phyloP scores from a whole-genome alignment of 2,113 vertebrate species.

The Paratilapia polleni region DNA sequence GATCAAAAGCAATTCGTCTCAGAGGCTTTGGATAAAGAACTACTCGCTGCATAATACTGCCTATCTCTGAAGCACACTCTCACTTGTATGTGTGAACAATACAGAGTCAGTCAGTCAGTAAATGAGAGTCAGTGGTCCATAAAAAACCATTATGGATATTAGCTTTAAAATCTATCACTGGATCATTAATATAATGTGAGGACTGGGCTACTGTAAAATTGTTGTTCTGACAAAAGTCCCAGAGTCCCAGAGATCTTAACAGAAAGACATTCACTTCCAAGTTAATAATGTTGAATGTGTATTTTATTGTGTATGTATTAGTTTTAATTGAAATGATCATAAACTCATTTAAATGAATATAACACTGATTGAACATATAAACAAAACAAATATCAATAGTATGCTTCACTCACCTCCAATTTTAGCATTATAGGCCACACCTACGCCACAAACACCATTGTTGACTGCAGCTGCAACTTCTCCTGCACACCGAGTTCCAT shows the following conservation, averaged over 20 bases:
- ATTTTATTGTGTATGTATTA: conserved; percentile 8
- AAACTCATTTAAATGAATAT: conserved; percentile 14
- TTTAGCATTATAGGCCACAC: conserved; percentile 92
- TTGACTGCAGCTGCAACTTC: conserved; percentile 93
- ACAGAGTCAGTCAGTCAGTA: conserved; percentile 8
- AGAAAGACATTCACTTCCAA: not conserved
- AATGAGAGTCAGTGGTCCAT: not conserved
- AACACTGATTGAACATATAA: too few relatives aligned
- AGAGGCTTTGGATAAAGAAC: conserved; percentile 2
- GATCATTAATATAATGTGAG: conserved; percentile 17
- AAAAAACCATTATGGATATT: conserved; percentile 6
- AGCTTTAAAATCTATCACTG: not conserved
- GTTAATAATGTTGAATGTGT: not conserved
- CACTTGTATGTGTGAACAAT: conserved; percentile 9
- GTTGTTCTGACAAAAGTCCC: not conserved
- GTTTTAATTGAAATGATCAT: not conserved
- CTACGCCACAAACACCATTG: conserved; percentile 93
- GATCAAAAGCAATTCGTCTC: not conserved
- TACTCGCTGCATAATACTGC: not conserved
- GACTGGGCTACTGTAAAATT: not conserved
- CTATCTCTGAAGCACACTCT: conserved; percentile 1
- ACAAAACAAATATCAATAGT: not conserved
- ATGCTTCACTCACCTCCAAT: conserved; percentile 88
- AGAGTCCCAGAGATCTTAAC: not conserved
- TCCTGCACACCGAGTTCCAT: conserved; percentile 94